Base-by-base conservation (phyloP, 2,113 vertebrate genomes). In the Budorcas taxicolor region DNA sequence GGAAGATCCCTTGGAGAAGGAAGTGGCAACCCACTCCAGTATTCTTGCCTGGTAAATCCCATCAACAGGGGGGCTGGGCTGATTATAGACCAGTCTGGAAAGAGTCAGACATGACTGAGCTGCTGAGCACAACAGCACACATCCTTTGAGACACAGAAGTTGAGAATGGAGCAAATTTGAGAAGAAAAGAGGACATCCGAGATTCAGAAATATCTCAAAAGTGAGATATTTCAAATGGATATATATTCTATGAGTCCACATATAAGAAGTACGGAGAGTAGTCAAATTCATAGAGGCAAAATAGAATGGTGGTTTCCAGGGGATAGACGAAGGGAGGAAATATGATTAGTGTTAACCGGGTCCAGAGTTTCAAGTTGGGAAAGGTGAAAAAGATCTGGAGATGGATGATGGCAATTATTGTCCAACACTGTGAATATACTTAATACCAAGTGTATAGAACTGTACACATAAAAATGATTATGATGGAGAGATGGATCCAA, bases 81-180 rank as follows among this genome's bases (percentile, higher is more conserved):
- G 10, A 71, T 21, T 71, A 71, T 40, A 71, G n/a, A 12, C n/a
- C n/a, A 40, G 67, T 40, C 67, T 36, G 10, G 19, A 23, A 71
- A 71, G 9, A 23, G n/a, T 6, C 10, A 5, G n/a, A 36, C 9
- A 36, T 0, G 1, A 71, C 64, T 71, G n/a, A 71, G 64, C 9
- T 0, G 2, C 67, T 40, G n/a, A 71, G 10, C 67, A 23, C 67
- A 40, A 40, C 67, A 71, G 67, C 67, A 71, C 10, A 40, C 40
- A 25, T 43, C 17, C 11, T 9, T 33, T 9, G 67, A 78, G 36
- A 57, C 36, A 45, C 1, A 19, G 67, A 76, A 17, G 36, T 19
- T 57, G 4, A 45, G 7, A 40, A 14, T 25, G 64, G 47, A 90
- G 16, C 11, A 76, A 45, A 33, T 33, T 45, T 43, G 52, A n/a